A percentile compares a stretch with the other conserved stretches of the same genome.
Evolutionary conservation across 2,797 vertebrate genomes (phyloP).

Genomic region (Phataginus tetradactyla): DNA sequence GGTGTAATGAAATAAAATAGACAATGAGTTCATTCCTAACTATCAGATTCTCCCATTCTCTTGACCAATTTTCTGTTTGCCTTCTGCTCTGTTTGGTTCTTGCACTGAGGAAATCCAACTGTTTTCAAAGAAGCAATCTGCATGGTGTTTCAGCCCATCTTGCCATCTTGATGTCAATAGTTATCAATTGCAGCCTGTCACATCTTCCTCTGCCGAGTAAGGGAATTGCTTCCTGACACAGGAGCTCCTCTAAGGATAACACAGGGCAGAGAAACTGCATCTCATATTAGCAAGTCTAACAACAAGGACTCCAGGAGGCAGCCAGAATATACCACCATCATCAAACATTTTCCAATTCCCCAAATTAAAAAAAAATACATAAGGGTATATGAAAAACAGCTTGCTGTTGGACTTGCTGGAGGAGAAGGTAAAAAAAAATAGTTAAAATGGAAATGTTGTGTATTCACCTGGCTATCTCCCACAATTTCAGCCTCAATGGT

Average conservation of each 20-base stretch:
- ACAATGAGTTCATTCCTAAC: constrained; percentile 41
- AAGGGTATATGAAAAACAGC: not conserved
- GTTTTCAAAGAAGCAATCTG: constrained; percentile 39
- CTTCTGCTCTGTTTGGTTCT: constrained; percentile 23
- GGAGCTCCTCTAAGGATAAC: constrained; percentile 40
- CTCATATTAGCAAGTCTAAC: constrained; percentile 22
- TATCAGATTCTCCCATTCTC: not conserved
- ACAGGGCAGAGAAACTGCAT: not conserved
- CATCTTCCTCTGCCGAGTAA: not conserved
- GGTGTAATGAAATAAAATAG: constrained; percentile 44
- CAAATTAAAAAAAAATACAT: constrained; percentile 31
- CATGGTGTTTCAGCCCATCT: not conserved
- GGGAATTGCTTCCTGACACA: not conserved
- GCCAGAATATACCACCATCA: not conserved
- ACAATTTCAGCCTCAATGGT: not conserved
- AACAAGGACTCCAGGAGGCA: not conserved
- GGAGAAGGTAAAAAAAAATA: constrained; percentile 36
- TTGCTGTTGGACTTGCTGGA: not conserved
- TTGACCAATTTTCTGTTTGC: constrained; percentile 31
- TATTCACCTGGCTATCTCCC: constrained; percentile 6
- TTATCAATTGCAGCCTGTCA: not conserved
- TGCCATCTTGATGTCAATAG: constrained; percentile 33
- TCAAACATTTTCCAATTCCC: constrained; percentile 17
- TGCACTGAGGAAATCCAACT: constrained; percentile 34
- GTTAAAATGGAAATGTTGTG: constrained; percentile 34